A percentile compares a stretch with the other conserved stretches of the same genome.
Conservation (phyloP, 2,888 invertebrate species). For the Teleiodes luculella region DNA sequence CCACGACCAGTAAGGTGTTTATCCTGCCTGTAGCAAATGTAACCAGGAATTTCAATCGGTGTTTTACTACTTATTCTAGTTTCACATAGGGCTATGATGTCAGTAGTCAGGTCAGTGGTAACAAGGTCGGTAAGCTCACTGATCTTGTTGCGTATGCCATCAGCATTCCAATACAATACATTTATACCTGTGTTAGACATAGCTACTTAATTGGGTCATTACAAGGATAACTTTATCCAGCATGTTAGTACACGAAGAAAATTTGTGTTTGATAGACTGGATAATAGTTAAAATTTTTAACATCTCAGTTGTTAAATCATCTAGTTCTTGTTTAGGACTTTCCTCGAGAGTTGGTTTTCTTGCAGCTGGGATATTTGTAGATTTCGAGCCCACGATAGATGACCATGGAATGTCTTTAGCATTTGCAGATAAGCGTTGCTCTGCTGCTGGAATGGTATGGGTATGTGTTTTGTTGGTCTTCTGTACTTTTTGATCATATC, state of each 20-base stretch:
- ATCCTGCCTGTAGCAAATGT: background rate
- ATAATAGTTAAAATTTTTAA: background rate
- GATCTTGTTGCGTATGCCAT: conserved; percentile 11
- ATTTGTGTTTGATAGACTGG: background rate
- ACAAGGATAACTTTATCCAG: background rate
- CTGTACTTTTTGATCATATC: background rate
- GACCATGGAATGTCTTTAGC: no score
- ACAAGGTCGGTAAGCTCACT: conserved; percentile 3
- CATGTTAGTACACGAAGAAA: background rate
- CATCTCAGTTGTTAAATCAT: no score
- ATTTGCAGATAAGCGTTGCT: no score
- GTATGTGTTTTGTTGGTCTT: background rate
- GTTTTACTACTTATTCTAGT: background rate
- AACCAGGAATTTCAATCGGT: background rate
- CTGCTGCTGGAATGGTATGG: no score
- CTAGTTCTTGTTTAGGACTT: no score
- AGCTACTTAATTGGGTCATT: background rate
- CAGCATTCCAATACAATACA: conserved; percentile 12
- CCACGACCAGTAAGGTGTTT: conserved; percentile 1
- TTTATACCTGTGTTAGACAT: background rate
- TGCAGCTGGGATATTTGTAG: no score
- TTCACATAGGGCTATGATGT: conserved; percentile 10
- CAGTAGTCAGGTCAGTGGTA: conserved; percentile 6
- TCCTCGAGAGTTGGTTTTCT: no score
- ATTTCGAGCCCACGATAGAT: no score